Evolutionary conservation across 1,140 invertebrate genomes (phyloP), one percentile per base, ranked within the genome.

Genomic region (Microplitis demolitor): DNA sequence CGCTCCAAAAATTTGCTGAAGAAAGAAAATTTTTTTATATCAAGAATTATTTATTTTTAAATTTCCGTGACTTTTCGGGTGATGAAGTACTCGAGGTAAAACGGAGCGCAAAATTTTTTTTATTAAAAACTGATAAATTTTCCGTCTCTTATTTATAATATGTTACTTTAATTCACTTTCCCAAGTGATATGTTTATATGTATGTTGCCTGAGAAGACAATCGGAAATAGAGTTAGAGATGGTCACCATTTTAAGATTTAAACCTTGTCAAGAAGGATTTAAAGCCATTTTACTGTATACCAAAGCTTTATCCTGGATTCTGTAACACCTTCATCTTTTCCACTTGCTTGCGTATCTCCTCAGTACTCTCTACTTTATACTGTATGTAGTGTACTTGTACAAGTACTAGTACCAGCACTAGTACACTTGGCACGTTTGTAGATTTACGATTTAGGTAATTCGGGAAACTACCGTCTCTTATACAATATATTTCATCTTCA

Each of bases 361-460:
- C 11, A 45, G 39, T 8, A 45, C 39, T 45, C 39, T 45, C 39
- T 71, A 64, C 53, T 50, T 45, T 34, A 60, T 35, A 45, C 39
- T 45, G 39, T 45, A 45, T 45, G 39, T 45, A 45, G 39, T 11
- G 39, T 45, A 45, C 39, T 9, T 45, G 11, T 5, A 24, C 24
- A 24, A 24, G 24, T 24, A 24, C 24, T 24, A 24, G 24, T 24
- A 24, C 39, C 39, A 45, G 39, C 39, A 6, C 39, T 53, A 60
- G 69, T 31, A 51, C 34, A 71, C 61, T 71, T 71, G 69, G 69
- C 69, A 71, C 69, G 62, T 66, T 64, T 16, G 45, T 33, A 62
- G 64, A 71, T 71, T 71, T 71, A 71, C 69, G 69, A 71, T 71
- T 71, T 71, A 53, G 60, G 69, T 61, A 51, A 33, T 51, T 71